Percentiles rank a stretch among this genome's conserved stretches.
phyloP scores from a whole-genome alignment of 2,797 vertebrate species.

The Xiphorhynchus erythropygius region DNA sequence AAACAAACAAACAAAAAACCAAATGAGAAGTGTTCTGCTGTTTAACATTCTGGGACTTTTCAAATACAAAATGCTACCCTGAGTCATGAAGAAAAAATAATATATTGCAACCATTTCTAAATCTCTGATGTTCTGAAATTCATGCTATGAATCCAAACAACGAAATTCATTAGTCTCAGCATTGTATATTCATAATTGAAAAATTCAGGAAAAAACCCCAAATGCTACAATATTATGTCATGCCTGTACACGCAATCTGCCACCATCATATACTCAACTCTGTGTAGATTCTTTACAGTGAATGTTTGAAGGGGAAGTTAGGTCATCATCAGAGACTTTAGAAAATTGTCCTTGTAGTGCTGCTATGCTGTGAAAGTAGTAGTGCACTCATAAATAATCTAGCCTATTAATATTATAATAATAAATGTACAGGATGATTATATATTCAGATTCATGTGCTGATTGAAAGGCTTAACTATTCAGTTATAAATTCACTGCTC shows the following conservation, averaged over 20 bases:
- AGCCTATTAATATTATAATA: neutral
- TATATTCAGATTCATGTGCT: neutral
- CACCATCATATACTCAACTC: neutral
- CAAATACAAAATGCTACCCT: neutral
- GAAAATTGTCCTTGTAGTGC: neutral
- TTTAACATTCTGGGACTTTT: neutral
- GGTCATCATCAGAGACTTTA: neutral
- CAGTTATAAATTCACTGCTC: neutral
- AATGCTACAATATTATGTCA: neutral
- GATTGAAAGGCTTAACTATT: neutral
- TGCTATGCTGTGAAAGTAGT: neutral
- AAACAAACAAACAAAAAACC: neutral
- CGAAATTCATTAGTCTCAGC: conserved; percentile 27
- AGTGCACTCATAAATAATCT: neutral
- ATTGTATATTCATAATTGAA: conserved; percentile 20
- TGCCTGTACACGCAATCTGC: neutral
- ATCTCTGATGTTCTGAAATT: neutral
- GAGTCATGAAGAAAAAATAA: conserved; percentile 22
- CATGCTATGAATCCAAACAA: conserved; percentile 8
- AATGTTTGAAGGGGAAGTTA: neutral
- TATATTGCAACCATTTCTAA: conserved; percentile 18
- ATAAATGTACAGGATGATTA: neutral
- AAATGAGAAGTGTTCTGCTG: neutral
- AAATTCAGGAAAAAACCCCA: neutral
- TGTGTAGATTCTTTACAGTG: neutral